These are phyloP conservation scores for Callyntrura sp. DNA, from an alignment of 2,888 invertebrate species.

Conservation along the genomic window DNA sequence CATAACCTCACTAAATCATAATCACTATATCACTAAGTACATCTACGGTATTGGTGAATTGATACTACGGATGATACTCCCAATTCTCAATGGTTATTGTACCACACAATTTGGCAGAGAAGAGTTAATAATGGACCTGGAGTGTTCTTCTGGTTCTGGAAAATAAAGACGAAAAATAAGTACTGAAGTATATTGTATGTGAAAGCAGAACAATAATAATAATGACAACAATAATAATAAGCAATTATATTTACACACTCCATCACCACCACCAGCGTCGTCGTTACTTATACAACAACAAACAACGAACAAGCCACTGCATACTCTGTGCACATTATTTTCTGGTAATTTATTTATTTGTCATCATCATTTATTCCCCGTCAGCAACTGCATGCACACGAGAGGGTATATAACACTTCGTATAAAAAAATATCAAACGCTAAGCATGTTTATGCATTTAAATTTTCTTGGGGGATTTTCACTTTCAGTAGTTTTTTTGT, in stretches of 20 bases:
- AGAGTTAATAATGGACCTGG: slow-evolving; percentile 41
- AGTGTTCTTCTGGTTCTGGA: slow-evolving; percentile 20
- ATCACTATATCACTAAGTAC: too few relatives aligned
- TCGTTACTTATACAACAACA: too few relatives aligned
- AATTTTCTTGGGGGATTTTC: too few relatives aligned
- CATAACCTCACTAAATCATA: too few relatives aligned
- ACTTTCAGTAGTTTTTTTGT: too few relatives aligned
- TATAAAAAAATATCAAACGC: background rate
- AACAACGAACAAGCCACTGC: background rate
- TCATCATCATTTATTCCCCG: background rate
- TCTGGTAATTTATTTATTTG: background rate
- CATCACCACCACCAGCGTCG: background rate
- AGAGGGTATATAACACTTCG: background rate
- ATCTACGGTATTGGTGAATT: background rate
- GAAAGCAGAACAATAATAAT: background rate
- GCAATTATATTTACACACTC: background rate
- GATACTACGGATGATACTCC: background rate
- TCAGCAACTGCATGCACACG: background rate
- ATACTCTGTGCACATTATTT: background rate
- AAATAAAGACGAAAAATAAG: slow-evolving; percentile 7
- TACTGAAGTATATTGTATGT: background rate
- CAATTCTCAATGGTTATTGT: background rate
- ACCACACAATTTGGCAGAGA: background rate
- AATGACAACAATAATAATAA: slow-evolving; percentile 32
- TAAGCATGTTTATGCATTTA: too few relatives aligned